A percentile compares a stretch with the other conserved stretches of the same genome.
Evolutionary conservation across 2,888 invertebrate genomes (phyloP).

Genomic region (Heliconius ismenius): DNA sequence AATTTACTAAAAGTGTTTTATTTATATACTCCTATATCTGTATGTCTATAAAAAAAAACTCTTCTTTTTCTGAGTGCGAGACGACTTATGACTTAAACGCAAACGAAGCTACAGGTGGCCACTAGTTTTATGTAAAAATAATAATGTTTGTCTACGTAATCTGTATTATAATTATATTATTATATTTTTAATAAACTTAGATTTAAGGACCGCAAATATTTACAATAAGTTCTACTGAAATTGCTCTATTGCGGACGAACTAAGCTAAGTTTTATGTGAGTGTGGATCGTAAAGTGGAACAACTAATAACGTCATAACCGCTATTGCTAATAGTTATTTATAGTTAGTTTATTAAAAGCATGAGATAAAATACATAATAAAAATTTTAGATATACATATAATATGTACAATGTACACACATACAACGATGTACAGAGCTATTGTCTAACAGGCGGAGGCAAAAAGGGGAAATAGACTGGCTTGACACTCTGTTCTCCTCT

Average conservation of each 20-base stretch:
- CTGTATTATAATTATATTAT: neutral
- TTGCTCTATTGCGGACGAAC: neutral
- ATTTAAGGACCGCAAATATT: neutral
- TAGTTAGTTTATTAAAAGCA: neutral
- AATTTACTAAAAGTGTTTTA: no score
- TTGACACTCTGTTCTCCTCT: neutral
- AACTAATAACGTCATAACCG: constrained; percentile 3
- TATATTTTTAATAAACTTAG: neutral
- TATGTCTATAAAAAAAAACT: no score
- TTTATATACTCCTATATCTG: no score
- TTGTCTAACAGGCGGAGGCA: no score
- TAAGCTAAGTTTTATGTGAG: constrained; percentile 5
- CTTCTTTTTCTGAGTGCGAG: no score
- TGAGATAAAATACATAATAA: neutral
- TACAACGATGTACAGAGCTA: neutral
- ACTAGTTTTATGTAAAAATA: no score
- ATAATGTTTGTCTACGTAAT: no score
- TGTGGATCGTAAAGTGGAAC: constrained; percentile 11
- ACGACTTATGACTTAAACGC: no score
- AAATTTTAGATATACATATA: no score
- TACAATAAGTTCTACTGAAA: constrained; percentile 2
- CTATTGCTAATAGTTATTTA: neutral
- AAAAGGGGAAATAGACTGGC: no score
- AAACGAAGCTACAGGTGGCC: no score
- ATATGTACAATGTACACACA: neutral